Percentiles rank a stretch among this genome's conserved stretches.
Conservation (phyloP, 2,888 invertebrate species). For the Spilarctia lutea region DNA sequence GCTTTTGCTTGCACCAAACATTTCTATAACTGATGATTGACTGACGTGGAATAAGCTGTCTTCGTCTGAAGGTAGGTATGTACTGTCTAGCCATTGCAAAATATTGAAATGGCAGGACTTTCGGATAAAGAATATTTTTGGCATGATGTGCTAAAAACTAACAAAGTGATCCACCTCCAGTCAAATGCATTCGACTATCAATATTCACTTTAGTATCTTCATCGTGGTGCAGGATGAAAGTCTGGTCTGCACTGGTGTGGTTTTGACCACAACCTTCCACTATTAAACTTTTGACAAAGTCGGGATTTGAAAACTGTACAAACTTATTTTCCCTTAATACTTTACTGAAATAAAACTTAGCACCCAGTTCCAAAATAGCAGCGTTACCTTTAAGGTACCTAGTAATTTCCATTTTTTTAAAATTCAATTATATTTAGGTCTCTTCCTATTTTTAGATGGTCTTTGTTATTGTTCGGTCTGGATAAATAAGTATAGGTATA, state of each 20-base stretch:
- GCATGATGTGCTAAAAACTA: slow-evolving; percentile 92
- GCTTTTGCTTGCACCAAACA: slow-evolving; percentile 87
- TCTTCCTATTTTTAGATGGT: slow-evolving; percentile 86
- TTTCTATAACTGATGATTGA: slow-evolving; percentile 89
- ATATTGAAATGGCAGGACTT: slow-evolving; percentile 89
- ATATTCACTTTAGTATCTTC: slow-evolving; percentile 83
- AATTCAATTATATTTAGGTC: slow-evolving; percentile 86
- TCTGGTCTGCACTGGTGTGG: slow-evolving; percentile 82
- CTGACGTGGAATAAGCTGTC: slow-evolving; percentile 88
- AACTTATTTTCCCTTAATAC: slow-evolving; percentile 81
- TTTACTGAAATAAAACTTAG: slow-evolving; percentile 83
- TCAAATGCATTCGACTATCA: slow-evolving; percentile 89
- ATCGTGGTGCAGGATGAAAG: slow-evolving; percentile 87
- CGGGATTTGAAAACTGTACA: slow-evolving; percentile 90
- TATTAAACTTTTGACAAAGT: slow-evolving; percentile 91
- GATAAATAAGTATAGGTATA: slow-evolving; percentile 61
- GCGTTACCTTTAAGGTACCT: slow-evolving; percentile 89
- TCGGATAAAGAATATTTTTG: slow-evolving; percentile 88
- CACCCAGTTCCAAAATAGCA: slow-evolving; percentile 89
- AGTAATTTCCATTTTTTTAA: slow-evolving; percentile 87
- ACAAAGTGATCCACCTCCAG: slow-evolving; percentile 91
- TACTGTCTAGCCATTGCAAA: slow-evolving; percentile 91
- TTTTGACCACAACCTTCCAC: slow-evolving; percentile 90
- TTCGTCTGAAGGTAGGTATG: slow-evolving; percentile 72
- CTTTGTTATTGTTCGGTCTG: slow-evolving; percentile 67